phyloP scores from a whole-genome alignment of 2,888 invertebrate genomes.

The Sycophila texana region DNA sequence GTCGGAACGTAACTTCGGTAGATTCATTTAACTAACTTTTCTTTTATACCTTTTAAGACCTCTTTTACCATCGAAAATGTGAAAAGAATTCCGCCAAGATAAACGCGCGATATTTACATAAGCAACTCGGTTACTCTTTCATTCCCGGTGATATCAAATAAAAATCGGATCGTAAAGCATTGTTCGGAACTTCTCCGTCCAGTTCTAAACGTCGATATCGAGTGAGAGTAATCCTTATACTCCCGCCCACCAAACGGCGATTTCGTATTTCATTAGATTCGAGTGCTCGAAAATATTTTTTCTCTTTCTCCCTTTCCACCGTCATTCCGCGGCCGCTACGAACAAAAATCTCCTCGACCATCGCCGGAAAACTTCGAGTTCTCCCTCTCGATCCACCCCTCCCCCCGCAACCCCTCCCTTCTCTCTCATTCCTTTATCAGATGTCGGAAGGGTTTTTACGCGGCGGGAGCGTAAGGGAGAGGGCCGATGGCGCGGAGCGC shows the following conservation, averaged over 20 bases:
- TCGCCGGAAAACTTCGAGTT: constrained; percentile 25
- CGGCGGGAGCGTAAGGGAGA: not conserved
- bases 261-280: constrained; percentile 42
- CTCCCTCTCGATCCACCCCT: not conserved
- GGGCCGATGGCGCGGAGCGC: not conserved
- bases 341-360: constrained; percentile 55
- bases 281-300: constrained; percentile 36
- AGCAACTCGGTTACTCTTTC: constrained; percentile 1
- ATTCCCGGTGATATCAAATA: not conserved
- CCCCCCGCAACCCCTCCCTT: not conserved
- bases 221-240: not conserved
- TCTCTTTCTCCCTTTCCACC: constrained; percentile 11
- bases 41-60: too few species aligned
- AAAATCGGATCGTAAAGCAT: too few species aligned
- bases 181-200: not conserved
- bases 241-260: not conserved
- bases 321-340: constrained; percentile 44
- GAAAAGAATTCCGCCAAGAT: too few species aligned
- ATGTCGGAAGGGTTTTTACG: constrained; percentile 53
- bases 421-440: constrained; percentile 38
- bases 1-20: too few species aligned
- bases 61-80: too few species aligned
- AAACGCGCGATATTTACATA: too few species aligned
- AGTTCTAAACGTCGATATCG: constrained; percentile 15
- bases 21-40: too few species aligned